Base-by-base conservation (phyloP, 1,140 invertebrate genomes). In the Hylaeus anthracinus region DNA sequence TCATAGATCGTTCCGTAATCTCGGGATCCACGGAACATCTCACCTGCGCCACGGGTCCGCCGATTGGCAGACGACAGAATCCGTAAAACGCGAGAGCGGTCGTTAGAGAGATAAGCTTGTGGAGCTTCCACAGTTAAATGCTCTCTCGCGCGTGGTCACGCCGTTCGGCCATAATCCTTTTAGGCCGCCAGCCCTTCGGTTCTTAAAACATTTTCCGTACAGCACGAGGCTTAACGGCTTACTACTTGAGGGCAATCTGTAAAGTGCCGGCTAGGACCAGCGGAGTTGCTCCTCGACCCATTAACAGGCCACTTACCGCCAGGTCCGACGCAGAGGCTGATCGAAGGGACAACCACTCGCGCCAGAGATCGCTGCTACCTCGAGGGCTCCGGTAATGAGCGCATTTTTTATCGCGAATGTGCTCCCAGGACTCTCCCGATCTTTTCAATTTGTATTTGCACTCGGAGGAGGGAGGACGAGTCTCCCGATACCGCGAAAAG, bases 161-260 rank as follows among this genome's bases (percentile, higher is more conserved):
- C 81, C 48, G 74, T 10, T 67, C 60, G 26, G 56, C 58, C 51
- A 26, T 86, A 87, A 87, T 87, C 85, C 86, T 81, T 87, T 87
- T 87, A 87, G 82, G 60, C 76, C 14, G 63, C 48, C 72, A 69
- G 56, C 71, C 85, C 72, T 80, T 79, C 70, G 65, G 55, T 84
- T 86, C 78, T 87, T 84, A 86, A 87, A 87, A 87, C 85, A 84
- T 87, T 83, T 86, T 81, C 84, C 72, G 76, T 86, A 86, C 72
- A 81, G 70, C 61, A 53, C 61, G 60, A 26, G 72, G 55, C 78
- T 87, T 87, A 87, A 87, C 86, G 82, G 78, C 77, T 84, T 74
- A 83, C 85, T 84, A 73, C 82, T 86, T 73, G 61, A 77, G 76
- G 74, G 81, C 85, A 86, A 87, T 87, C 85, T 86, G 63, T 84